Evolutionary conservation across 2,113 vertebrate species (phyloP).

Genomic region (Oreochromis spilurus): DNA sequence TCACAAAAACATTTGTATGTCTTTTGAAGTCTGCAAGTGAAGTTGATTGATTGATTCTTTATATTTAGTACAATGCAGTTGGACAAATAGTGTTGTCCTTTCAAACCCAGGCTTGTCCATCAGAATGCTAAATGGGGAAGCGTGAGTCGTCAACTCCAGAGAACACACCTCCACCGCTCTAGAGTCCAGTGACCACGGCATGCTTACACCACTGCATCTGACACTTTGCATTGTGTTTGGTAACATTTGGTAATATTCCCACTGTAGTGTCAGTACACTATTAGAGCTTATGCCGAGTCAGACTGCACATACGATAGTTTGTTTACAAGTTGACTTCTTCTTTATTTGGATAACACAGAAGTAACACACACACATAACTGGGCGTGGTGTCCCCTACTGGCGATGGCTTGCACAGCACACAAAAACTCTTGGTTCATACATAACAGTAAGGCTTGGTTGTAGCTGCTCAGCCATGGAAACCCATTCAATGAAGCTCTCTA

Average conservation of each 20-base stretch:
- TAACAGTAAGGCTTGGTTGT: not conserved
- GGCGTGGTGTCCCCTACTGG: too few relatives aligned
- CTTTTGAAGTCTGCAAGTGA: not conserved
- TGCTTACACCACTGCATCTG: not conserved
- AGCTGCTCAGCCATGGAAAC: not conserved
- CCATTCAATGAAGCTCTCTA: not conserved
- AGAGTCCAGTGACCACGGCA: not conserved
- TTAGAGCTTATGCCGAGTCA: too few relatives aligned
- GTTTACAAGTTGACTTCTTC: too few relatives aligned
- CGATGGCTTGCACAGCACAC: too few relatives aligned
- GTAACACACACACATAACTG: too few relatives aligned
- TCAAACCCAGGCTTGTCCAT: not conserved
- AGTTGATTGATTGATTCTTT: not conserved
- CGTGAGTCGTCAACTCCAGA: not conserved
- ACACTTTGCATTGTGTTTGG: not conserved
- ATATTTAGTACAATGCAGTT: not conserved
- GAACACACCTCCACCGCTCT: not conserved
- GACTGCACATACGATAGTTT: too few relatives aligned
- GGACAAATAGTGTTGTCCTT: not conserved
- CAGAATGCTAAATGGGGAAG: not conserved
- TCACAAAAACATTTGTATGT: not conserved
- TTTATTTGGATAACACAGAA: too few relatives aligned
- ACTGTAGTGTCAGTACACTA: too few relatives aligned
- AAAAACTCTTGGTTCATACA: too few relatives aligned
- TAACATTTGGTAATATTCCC: too few relatives aligned